phyloP scores from a whole-genome alignment of 2,113 vertebrate genomes.

The Reinhardtius hippoglossoides region DNA sequence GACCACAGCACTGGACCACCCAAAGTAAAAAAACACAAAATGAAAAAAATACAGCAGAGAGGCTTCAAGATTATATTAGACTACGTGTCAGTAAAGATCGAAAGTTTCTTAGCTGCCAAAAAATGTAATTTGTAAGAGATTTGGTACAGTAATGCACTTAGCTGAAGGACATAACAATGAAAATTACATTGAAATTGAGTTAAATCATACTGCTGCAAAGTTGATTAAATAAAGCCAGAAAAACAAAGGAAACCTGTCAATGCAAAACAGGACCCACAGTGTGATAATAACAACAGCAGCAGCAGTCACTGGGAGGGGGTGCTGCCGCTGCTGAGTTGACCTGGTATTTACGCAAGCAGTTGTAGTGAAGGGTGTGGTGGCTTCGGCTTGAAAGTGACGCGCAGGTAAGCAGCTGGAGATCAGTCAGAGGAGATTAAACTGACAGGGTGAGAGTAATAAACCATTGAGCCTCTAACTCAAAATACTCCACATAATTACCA shows the following conservation, averaged over 20 bases:
- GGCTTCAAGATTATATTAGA: neutral
- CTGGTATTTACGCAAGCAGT: conserved; percentile 15
- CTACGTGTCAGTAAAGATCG: neutral
- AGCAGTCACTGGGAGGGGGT: neutral
- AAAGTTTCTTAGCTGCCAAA: conserved; percentile 24
- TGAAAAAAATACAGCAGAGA: conserved; percentile 3
- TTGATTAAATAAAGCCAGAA: conserved; percentile 40
- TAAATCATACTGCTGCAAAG: conserved; percentile 39
- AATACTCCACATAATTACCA: conserved; percentile 54
- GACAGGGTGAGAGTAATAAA: conserved; percentile 49
- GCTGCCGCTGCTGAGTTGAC: neutral
- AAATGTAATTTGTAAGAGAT: conserved; percentile 25
- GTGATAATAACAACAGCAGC: neutral
- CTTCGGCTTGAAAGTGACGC: conserved; percentile 30
- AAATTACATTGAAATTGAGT: conserved; percentile 40
- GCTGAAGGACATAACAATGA: conserved; percentile 15
- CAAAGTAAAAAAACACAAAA: neutral
- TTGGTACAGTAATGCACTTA: conserved; percentile 25
- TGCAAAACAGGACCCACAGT: conserved; percentile 20
- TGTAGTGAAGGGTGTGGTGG: conserved; percentile 26
- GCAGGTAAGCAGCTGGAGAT: conserved; percentile 44
- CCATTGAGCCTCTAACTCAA: conserved; percentile 49
- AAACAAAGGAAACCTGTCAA: conserved; percentile 24
- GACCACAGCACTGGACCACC: neutral
- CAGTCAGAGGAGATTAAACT: conserved; percentile 50